These are phyloP conservation scores for Xanthia togata DNA, from an alignment of 2,888 invertebrate species.

Conservation along the genomic window DNA sequence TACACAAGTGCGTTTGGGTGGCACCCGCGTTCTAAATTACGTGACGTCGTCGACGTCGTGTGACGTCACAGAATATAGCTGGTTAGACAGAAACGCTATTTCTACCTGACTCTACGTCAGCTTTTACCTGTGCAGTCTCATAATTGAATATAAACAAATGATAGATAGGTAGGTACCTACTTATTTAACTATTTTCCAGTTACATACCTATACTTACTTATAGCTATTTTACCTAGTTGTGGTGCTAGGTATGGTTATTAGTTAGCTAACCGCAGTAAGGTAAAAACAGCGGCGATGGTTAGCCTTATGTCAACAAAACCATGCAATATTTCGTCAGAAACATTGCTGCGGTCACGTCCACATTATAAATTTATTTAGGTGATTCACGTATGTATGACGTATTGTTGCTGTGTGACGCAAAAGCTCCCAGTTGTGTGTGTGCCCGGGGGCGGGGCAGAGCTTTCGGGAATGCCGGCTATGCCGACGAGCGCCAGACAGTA, in stretches of 20 bases:
- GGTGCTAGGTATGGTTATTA: conserved; percentile 9
- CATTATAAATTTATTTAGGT: conserved; percentile 56
- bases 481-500: conserved; percentile 41
- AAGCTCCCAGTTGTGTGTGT: conserved; percentile 68
- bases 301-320: conserved; percentile 9
- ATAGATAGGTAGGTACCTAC: not conserved
- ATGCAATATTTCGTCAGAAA: conserved; percentile 45
- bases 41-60: not conserved
- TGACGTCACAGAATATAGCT: conserved; percentile 16
- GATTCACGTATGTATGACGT: conserved; percentile 65
- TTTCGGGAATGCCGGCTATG: conserved; percentile 73
- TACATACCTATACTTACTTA: not conserved
- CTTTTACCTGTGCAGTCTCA: not conserved
- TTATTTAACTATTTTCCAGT: not conserved
- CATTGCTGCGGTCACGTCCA: conserved; percentile 65
- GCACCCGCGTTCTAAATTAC: conserved; percentile 43
- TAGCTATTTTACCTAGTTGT: not conserved
- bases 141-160: conserved; percentile 4
- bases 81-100: not conserved
- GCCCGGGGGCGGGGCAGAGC: conserved; percentile 74
- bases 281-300: conserved; percentile 8
- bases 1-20: conserved; percentile 70
- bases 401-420: conserved; percentile 68
- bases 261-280: not conserved
- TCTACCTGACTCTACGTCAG: conserved; percentile 9